Conservation (phyloP, 1,140 invertebrate species). For the Aphelenchoides besseyi region DNA sequence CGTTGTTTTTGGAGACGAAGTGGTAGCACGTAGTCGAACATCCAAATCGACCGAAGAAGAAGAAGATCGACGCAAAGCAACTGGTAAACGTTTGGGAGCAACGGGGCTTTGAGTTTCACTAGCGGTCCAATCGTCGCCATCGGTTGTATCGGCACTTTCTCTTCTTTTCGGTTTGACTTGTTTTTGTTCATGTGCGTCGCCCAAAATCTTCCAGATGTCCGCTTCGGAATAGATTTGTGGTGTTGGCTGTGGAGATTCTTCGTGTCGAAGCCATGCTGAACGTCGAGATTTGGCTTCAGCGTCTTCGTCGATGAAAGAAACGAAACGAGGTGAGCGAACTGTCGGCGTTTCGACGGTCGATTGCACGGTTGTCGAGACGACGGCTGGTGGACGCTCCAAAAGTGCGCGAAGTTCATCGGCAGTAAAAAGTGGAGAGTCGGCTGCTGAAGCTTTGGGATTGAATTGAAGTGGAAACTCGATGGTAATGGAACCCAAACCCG, state of each 20-base stretch:
- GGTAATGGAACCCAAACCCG: neutral
- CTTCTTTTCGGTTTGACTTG: neutral
- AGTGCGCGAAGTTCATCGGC: neutral
- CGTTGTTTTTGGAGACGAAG: neutral
- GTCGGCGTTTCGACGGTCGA: neutral
- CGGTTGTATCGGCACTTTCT: neutral
- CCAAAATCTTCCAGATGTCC: slow-evolving; percentile 6
- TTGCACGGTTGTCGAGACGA: neutral
- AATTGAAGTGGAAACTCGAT: neutral
- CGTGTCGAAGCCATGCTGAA: neutral
- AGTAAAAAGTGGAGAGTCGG: neutral
- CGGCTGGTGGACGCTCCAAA: neutral
- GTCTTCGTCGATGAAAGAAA: neutral
- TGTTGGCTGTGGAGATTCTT: neutral
- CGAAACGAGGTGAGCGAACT: slow-evolving; percentile 1
- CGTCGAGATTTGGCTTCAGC: neutral
- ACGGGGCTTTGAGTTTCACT: neutral
- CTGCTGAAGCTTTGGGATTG: neutral
- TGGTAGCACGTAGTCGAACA: neutral
- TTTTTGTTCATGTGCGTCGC: neutral
- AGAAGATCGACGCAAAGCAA: neutral
- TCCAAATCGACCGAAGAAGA: neutral
- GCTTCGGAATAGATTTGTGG: slow-evolving; percentile 8
- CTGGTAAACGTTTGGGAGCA: neutral
- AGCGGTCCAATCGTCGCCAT: neutral